Base-by-base conservation (phyloP, 2,888 invertebrate genomes). In the Meteorus colon region DNA sequence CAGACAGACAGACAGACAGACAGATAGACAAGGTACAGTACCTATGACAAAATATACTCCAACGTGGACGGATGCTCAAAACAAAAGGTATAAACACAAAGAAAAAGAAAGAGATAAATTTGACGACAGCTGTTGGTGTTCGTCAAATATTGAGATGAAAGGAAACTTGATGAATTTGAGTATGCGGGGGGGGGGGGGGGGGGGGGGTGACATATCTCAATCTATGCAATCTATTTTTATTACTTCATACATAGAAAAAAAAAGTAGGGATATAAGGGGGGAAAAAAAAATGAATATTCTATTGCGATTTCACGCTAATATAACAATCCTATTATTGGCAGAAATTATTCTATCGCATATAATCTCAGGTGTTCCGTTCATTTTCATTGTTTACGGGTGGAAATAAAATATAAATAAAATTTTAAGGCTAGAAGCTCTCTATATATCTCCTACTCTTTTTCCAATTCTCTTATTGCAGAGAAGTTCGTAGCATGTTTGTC, bases 191-290 rank as follows among this genome's bases (percentile, higher is more conserved):
- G 24, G 24, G 1, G 24, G 24, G 37, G n/a, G 12, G 4, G n/a
- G 12, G n/a, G n/a, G 86, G 85, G 87, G 80, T 81, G 85, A 34
- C 24, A 37, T 37, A 65, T 89, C 86, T 87, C 86, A 86, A 87
- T 87, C 87, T 87, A 88, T 86, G 88, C 88, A 87, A 89, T 89
- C 88, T 89, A 89, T 89, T 89, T 89, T 89, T 89, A 88, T 88
- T 89, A 89, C 88, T 88, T 82, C 83, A 87, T 81, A 78, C 85
- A 84, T 81, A 82, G 77, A 75, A 74, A 70, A 73, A 78, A 66
- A 80, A 79, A 76, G 76, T 74, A 41, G 41, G 6, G 41, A 41
- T 41, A 74, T 71, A 78, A 78, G 73, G 41, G 75, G 2, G 75
- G 77, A 77, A 74, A 77, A 78, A 76, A 78, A 78, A 78, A 78